Percentiles rank a stretch among this genome's conserved stretches.
Conservation (phyloP, 2,888 invertebrate genomes). For the Euplagia quadripunctaria region DNA sequence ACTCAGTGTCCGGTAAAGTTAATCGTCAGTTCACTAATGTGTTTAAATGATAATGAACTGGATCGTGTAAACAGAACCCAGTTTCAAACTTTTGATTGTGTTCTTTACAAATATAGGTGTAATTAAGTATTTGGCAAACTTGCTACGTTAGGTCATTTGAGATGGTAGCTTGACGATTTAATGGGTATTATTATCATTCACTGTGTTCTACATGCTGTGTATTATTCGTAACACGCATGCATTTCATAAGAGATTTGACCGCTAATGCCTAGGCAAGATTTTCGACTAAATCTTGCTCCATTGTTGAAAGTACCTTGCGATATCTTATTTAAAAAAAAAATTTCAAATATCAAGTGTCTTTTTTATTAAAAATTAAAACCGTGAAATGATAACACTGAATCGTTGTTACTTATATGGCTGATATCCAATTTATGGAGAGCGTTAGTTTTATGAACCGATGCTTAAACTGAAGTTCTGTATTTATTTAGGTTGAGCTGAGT, state of each 20-base stretch:
- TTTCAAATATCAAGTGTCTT: too few relatives aligned
- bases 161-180: neutral
- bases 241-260: neutral
- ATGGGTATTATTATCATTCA: too few relatives aligned
- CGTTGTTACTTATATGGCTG: too few relatives aligned
- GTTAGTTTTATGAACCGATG: too few relatives aligned
- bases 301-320: too few relatives aligned
- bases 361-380: too few relatives aligned
- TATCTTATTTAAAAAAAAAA: too few relatives aligned
- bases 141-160: neutral
- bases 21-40: constrained; percentile 18
- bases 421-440: too few relatives aligned
- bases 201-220: neutral
- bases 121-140: neutral
- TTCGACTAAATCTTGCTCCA: too few relatives aligned
- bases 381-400: too few relatives aligned
- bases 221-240: neutral
- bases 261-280: neutral
- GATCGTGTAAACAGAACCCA: constrained; percentile 17
- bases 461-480: too few relatives aligned
- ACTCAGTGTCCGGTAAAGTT: constrained; percentile 27
- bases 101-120: neutral
- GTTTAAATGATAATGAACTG: constrained; percentile 37
- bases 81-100: neutral
- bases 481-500: too few relatives aligned